Percentiles rank a stretch among this genome's conserved stretches.
Evolutionary conservation across 2,888 invertebrate genomes (phyloP).

Genomic region (Gordius sp.): DNA sequence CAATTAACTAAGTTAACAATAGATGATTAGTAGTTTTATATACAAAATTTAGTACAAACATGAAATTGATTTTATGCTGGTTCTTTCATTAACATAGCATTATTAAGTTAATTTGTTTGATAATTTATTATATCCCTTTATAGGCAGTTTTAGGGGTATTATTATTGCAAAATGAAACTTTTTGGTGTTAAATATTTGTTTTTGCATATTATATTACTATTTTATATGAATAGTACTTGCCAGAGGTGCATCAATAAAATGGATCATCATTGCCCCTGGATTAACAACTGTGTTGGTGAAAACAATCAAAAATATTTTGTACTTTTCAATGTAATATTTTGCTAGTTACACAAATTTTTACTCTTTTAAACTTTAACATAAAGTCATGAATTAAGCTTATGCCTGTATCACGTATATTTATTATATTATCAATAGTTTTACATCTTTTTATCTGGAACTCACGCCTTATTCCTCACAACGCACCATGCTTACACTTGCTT

Average conservation of each 20-base stretch:
- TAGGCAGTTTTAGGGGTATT: too few species aligned
- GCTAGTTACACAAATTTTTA: slow-evolving; percentile 16
- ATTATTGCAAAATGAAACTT: too few species aligned
- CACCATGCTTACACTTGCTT: slow-evolving; percentile 9
- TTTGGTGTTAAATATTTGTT: too few species aligned
- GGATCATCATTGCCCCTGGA: slow-evolving; percentile 57
- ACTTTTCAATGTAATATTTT: slow-evolving; percentile 57
- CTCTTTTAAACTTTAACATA: neutral
- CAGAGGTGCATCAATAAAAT: slow-evolving; percentile 34
- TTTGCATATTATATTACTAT: too few species aligned
- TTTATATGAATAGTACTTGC: slow-evolving; percentile 5
- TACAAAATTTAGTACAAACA: too few species aligned
- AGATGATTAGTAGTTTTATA: too few species aligned
- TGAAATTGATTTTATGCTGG: too few species aligned
- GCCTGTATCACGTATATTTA: neutral
- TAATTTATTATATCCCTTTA: too few species aligned
- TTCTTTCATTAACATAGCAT: too few species aligned
- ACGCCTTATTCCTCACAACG: neutral
- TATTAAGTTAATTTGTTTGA: too few species aligned
- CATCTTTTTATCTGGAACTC: neutral
- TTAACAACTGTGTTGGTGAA: slow-evolving; percentile 96
- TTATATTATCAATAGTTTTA: neutral
- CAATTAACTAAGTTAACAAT: too few species aligned
- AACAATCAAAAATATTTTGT: slow-evolving; percentile 98
- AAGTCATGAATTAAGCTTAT: neutral